Evolutionary conservation across 2,797 vertebrate species (phyloP).

Genomic region (Stomatorhinus walkeri): DNA sequence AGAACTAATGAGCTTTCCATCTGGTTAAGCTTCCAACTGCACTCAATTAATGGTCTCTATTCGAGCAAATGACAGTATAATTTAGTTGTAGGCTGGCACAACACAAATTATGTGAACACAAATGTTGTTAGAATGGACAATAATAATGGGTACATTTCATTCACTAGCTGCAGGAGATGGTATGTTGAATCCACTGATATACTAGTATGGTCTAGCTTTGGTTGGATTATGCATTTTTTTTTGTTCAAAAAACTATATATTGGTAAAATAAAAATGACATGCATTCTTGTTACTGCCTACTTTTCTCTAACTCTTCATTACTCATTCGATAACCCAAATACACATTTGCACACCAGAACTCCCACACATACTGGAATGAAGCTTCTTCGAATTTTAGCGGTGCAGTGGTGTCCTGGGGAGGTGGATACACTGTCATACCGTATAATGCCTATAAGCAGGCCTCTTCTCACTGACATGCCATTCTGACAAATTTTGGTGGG

Average conservation of each 20-base stretch:
- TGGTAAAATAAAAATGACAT: background rate
- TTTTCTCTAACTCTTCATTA: background rate
- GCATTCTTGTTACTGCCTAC: background rate
- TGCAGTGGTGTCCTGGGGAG: background rate
- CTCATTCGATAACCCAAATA: background rate
- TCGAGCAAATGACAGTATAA: conserved; percentile 13
- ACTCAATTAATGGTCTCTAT: conserved; percentile 13
- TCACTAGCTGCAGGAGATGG: background rate
- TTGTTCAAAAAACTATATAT: background rate
- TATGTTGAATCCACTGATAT: background rate
- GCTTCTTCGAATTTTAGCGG: background rate
- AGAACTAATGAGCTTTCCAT: conserved; percentile 20
- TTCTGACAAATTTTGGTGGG: background rate
- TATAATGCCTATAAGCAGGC: background rate
- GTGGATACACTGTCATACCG: background rate
- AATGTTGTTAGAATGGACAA: background rate
- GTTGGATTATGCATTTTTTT: background rate
- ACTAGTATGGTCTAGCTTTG: background rate
- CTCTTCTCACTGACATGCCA: background rate
- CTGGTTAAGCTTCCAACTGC: conserved; percentile 11
- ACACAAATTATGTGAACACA: background rate
- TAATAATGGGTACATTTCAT: conserved; percentile 6
- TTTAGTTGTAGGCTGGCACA: conserved; percentile 5
- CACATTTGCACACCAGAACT: background rate
- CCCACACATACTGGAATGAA: background rate